These are phyloP conservation scores for Egretta garzetta DNA, from an alignment of 2,113 vertebrate genomes.

Conservation along the genomic window DNA sequence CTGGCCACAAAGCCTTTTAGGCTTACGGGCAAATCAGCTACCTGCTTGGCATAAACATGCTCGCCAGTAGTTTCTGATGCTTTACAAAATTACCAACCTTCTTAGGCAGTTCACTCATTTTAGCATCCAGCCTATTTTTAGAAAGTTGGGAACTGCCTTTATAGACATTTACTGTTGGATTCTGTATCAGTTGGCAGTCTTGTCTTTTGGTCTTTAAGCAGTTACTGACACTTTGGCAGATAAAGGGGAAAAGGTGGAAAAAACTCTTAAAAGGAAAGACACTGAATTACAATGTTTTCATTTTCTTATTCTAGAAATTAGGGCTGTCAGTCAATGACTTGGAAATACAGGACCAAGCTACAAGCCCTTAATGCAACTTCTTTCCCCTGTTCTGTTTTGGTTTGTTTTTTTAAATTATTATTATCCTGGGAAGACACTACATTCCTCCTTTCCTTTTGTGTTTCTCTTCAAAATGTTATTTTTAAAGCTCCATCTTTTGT, in stretches of 20 bases:
- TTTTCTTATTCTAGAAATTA: not conserved
- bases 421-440: not conserved
- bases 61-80: not conserved
- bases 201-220: not conserved
- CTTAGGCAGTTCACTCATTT: not conserved
- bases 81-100: not conserved
- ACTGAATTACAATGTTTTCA: not conserved
- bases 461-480: not conserved
- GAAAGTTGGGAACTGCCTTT: not conserved
- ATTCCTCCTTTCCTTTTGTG: not conserved
- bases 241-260: not conserved
- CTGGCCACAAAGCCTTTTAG: not conserved
- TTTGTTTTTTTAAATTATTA: not conserved
- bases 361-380: not conserved
- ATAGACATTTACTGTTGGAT: not conserved
- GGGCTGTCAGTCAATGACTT: not conserved
- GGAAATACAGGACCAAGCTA: not conserved
- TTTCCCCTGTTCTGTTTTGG: not conserved
- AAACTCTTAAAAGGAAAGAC: not conserved
- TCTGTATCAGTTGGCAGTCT: not conserved
- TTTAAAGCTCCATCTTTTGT: not conserved
- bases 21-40: not conserved
- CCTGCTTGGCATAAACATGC: not conserved
- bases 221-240: not conserved
- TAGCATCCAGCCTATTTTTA: not conserved